Evolutionary conservation across 2,888 invertebrate species (phyloP), one percentile per base, ranked within the genome.

Genomic region (Drosophila prolongata): DNA sequence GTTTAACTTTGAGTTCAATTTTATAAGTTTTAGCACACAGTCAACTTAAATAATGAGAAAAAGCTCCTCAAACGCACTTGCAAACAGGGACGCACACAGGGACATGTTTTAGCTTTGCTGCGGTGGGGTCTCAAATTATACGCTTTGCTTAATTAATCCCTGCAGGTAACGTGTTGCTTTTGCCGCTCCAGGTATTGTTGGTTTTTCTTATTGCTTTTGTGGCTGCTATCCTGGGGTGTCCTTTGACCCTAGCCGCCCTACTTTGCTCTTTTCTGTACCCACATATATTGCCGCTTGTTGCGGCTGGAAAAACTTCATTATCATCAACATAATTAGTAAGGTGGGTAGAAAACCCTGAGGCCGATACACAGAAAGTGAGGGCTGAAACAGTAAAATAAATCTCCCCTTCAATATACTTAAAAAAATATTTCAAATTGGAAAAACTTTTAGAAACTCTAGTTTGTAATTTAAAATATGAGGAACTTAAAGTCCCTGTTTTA

Each of bases 91-190:
- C 19, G 19, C 24, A 40, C 24, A 55, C 42, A 24, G 47, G 43
- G 58, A 40, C 44, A 76, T 60, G 65, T 59, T 47, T 58, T 57
- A 59, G 58, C 52, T 58, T 56, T 60, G 40, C 55, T 70, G 75
- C 56, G 58, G 72, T 61, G 47, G 47, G 66, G 62, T 53, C 59
- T 58, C 55, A 77, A 73, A 85, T 77, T 71, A 80, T 76, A 61
- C 66, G 71, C 67, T 84, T 76, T 77, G 50, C 66, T 80, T 87
- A 83, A 80, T 83, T 87, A 80, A 80, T 80, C 79, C 87, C 87
- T 76, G 59, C 74, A 77, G 81, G 79, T 76, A 61, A 65, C 59
- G 59, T 72, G 67, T 30, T 50, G 54, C 34, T 52, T 42, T 55
- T 61, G 52, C 53, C 14, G 47, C 65, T 27, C 37, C 55, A 54